These are phyloP conservation scores for Rhabdomys pumilio DNA, from an alignment of 2,797 vertebrate genomes.

Conservation along the genomic window DNA sequence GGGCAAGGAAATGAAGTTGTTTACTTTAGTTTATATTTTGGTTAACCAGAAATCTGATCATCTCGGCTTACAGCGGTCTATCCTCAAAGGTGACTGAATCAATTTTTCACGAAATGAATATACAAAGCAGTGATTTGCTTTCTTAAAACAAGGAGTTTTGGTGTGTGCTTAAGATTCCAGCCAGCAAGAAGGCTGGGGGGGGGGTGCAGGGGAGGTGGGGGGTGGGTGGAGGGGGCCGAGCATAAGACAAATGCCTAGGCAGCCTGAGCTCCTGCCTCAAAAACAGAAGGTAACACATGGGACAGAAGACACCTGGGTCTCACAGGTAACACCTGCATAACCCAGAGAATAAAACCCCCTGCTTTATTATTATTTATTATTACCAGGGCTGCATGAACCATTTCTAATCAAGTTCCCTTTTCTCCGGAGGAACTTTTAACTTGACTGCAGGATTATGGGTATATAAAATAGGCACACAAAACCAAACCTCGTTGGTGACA, in stretches of 20 bases:
- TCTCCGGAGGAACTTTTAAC: background rate
- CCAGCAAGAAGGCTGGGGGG: background rate
- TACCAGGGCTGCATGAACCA: background rate
- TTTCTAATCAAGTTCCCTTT: background rate
- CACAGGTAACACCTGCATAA: background rate
- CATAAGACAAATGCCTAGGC: too few species aligned
- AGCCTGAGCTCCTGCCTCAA: background rate
- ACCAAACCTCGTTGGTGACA: background rate
- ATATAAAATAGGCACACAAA: background rate
- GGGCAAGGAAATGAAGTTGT: background rate
- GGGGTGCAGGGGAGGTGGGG: fast-evolving
- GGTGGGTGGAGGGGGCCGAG: too few species aligned
- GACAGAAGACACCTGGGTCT: background rate
- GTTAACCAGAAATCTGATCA: background rate
- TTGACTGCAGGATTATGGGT: background rate
- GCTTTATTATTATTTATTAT: background rate
- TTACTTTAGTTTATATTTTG: background rate
- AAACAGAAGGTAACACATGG: background rate
- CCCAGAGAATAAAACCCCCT: background rate
- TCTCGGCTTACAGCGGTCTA: background rate
- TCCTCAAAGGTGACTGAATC: background rate
- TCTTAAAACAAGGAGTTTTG: constrained; percentile 38
- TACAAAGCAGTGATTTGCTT: background rate
- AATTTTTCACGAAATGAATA: background rate
- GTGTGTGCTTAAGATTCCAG: background rate